Conservation (phyloP, 2,797 vertebrate genomes). For the Chanos chanos region DNA sequence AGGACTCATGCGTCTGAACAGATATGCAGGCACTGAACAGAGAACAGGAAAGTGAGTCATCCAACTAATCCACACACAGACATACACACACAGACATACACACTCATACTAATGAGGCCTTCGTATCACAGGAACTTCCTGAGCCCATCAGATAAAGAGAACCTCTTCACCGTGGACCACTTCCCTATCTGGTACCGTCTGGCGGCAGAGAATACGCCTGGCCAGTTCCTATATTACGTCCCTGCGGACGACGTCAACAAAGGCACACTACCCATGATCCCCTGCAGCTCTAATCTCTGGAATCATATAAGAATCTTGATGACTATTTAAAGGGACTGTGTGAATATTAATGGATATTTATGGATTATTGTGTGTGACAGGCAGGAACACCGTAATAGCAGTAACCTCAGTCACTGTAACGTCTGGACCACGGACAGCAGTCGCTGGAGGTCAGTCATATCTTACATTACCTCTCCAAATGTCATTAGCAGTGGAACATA, state of each 20-base stretch:
- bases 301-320: neutral
- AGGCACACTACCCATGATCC: conserved; percentile 59
- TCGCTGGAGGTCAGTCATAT: conserved; percentile 80
- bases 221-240: conserved; percentile 84
- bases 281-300: neutral
- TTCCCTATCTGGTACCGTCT: conserved; percentile 95
- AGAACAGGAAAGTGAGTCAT: conserved; percentile 80
- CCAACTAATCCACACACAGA: neutral
- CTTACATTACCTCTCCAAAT: neutral
- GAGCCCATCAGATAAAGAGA: conserved; percentile 76
- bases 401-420: conserved; percentile 80
- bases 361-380: conserved; percentile 54
- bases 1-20: conserved; percentile 78
- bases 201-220: conserved; percentile 81
- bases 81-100: neutral
- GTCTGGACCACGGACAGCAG: conserved; percentile 74
- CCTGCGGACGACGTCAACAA: conserved; percentile 65
- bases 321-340: neutral
- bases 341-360: neutral
- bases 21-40: conserved; percentile 82
- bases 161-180: conserved; percentile 88
- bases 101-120: neutral
- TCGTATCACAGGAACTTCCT: conserved; percentile 78
- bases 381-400: conserved; percentile 70
- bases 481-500: too few relatives aligned